Evolutionary conservation across 2,888 invertebrate species (phyloP).

Genomic region (Lasioglossum vierecki): DNA sequence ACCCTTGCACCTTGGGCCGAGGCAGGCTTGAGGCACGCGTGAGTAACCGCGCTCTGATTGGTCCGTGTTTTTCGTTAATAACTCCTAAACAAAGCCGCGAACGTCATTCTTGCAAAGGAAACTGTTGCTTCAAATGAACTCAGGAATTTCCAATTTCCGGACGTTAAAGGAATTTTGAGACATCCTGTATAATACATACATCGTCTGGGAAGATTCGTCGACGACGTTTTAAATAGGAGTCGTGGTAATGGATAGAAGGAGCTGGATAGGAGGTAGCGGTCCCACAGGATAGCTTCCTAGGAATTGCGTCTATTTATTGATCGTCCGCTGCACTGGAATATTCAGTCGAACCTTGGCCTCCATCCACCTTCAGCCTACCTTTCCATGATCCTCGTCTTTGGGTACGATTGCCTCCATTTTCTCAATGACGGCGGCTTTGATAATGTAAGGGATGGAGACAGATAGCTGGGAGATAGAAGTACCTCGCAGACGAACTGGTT

Average conservation of each 20-base stretch:
- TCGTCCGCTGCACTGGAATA: conserved; percentile 73
- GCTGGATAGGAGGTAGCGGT: conserved; percentile 49
- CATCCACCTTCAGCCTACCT: conserved; percentile 28
- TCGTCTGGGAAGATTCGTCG: conserved; percentile 55
- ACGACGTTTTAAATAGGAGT: conserved; percentile 58
- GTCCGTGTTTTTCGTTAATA: no score
- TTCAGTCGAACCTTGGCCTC: conserved; percentile 60
- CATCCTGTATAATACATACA: conserved; percentile 19
- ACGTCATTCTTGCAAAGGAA: no score
- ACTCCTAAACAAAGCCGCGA: no score
- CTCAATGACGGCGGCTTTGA: conserved; percentile 4
- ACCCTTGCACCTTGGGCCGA: no score
- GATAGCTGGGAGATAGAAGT: background rate
- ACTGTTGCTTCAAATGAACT: no score
- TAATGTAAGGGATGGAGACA: conserved; percentile 14
- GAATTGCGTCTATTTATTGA: conserved; percentile 78
- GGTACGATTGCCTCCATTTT: conserved; percentile 16
- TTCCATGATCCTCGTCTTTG: conserved; percentile 13
- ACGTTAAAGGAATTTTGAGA: no score
- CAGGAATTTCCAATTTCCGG: no score
- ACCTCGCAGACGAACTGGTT: background rate
- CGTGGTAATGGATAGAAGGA: conserved; percentile 66
- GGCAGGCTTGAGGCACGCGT: no score
- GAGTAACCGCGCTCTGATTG: no score
- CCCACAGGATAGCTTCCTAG: conserved; percentile 66